A percentile compares a stretch with the other conserved stretches of the same genome.
Evolutionary conservation across 2,113 vertebrate genomes (phyloP).

Genomic region (Erythrocercus mccallii): DNA sequence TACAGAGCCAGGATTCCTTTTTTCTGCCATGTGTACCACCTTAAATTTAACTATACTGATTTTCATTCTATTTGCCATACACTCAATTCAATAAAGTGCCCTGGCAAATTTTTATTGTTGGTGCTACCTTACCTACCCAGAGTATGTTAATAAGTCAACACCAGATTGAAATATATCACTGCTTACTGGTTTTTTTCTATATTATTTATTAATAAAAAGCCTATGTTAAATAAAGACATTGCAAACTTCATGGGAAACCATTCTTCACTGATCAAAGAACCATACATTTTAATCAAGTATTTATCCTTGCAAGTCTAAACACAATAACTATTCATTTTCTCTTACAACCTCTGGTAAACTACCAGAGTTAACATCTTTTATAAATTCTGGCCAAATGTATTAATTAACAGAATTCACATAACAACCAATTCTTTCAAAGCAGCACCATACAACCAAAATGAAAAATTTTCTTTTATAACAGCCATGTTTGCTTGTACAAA

Average conservation of each 20-base stretch:
- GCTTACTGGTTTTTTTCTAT: neutral
- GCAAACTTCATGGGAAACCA: neutral
- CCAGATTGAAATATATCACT: neutral
- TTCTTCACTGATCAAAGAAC: neutral
- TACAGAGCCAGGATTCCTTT: neutral
- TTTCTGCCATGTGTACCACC: neutral
- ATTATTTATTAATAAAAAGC: neutral
- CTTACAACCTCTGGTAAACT: neutral
- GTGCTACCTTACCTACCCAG: neutral
- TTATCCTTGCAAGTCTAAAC: neutral
- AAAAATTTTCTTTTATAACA: neutral
- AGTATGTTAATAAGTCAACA: neutral
- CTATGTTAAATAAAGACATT: neutral
- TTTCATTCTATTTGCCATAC: neutral
- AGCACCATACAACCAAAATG: neutral
- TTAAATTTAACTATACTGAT: neutral
- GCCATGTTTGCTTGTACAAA: neutral
- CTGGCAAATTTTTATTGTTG: neutral
- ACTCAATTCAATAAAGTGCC: neutral
- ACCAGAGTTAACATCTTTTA: neutral
- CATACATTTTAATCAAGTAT: neutral
- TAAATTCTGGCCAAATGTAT: neutral
- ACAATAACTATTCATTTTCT: neutral
- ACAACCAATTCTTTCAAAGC: neutral
- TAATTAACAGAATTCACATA: neutral